Evolutionary conservation across 2,797 vertebrate species (phyloP).

Genomic region (Phyllotis vaccarum): DNA sequence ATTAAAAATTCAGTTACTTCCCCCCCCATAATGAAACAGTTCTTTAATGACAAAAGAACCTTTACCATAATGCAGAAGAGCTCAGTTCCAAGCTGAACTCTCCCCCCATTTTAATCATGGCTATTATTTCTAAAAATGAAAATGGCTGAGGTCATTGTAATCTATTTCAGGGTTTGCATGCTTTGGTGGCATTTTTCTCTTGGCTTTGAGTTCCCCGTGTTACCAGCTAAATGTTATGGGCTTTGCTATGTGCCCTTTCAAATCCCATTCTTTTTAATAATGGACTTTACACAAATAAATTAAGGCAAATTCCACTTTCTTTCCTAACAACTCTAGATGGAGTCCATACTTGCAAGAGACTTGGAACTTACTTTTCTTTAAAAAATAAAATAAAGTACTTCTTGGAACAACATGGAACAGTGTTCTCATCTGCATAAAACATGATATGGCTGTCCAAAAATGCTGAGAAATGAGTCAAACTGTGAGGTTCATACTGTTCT

Average conservation of each 20-base stretch:
- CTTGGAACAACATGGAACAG: constrained; percentile 54
- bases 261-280: constrained; percentile 71
- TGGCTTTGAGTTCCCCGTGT: constrained; percentile 79
- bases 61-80: constrained; percentile 74
- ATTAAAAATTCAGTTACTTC: constrained; percentile 78
- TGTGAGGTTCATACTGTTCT: not conserved
- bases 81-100: constrained; percentile 71
- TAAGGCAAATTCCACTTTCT: constrained; percentile 77
- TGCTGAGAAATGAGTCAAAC: constrained; percentile 48
- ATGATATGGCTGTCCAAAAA: not conserved
- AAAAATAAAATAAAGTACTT: constrained; percentile 67
- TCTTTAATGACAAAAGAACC: constrained; percentile 79
- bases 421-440: constrained; percentile 44
- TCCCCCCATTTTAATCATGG: constrained; percentile 79
- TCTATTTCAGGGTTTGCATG: constrained; percentile 82
- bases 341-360: constrained; percentile 65
- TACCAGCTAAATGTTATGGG: constrained; percentile 81
- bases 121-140: constrained; percentile 84
- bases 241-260: constrained; percentile 77
- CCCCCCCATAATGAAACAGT: constrained; percentile 73
- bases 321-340: constrained; percentile 73
- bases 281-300: constrained; percentile 69
- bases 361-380: constrained; percentile 60
- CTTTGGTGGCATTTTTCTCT: constrained; percentile 82
- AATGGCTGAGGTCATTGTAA: constrained; percentile 83